Evolutionary conservation across 2,797 vertebrate genomes (phyloP), one percentile per base, ranked within the genome.

Genomic region (Enteromius argenteus): DNA sequence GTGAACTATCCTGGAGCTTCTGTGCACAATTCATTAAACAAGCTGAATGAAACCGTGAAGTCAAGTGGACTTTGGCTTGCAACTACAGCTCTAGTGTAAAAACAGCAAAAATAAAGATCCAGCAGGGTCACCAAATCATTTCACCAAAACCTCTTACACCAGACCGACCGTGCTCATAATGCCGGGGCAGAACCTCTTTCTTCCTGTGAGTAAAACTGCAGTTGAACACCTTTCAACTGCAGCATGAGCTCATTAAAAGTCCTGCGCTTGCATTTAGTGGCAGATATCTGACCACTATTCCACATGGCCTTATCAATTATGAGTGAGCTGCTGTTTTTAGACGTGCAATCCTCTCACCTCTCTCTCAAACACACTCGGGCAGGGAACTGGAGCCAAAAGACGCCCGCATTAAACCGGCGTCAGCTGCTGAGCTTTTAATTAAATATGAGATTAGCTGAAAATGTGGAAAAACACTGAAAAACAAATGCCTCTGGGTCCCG

Each of bases 371-470:
- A 82, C 46, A 67, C 86, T 62, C 66, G 56, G 84, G 44, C 80
- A 85, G 69, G 44, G 80, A 39, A 27, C 56, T 42, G 39, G 69
- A 85, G 71, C 87, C 85, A 91, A 91, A 90, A 91, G 87, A n/a
- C 76, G 51, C 27, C 79, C 17, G 76, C 81, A 81, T 90, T 85
- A 86, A 91, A 91, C 87, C 56, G 30, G 46, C 72, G 23, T 86
- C 86, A 84, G 88, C 90, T 62, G 72, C 85, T 84, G 88, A 86
- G 84, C 84, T 86, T 72, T 92, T 91, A 90, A 93, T 92, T 92
- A 93, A 91, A 93, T 87, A 91, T 91, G 89, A 92, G 88, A 90
- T 89, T 86, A 85, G 86, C 87, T 90, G 88, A 91, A 91, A 85
- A 87, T 76, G 86, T 87, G 66, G 71, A 77, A 32, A 85, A 35